Base-by-base conservation (phyloP, 1,140 invertebrate genomes). In the Berghia stephanieae region DNA sequence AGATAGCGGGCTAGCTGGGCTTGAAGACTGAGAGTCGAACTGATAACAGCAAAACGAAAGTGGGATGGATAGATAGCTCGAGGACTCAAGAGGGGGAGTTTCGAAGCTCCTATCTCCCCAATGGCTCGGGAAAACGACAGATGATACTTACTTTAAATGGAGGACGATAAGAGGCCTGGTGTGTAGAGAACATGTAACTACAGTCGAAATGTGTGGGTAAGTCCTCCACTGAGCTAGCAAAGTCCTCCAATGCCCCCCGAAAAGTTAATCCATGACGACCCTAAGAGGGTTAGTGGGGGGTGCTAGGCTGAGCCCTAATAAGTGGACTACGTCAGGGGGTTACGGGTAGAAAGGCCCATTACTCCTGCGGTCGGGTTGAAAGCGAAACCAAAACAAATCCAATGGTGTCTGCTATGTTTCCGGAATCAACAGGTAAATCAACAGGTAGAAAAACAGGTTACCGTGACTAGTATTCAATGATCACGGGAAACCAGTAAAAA, bases 11-110 rank as follows among this genome's bases (percentile, higher is more conserved):
- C 71, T 16, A n/a, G n/a, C n/a, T n/a, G n/a, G n/a, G n/a, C n/a
- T n/a, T n/a, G n/a, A n/a, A n/a, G n/a, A n/a, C n/a, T n/a, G n/a
- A n/a, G n/a, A 38, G 44, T 38, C 10, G 21, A 57, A 38, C 49
- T 55, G 71, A 73, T 73, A 73, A 73, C 71, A 46, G 27, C 71
- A 73, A 73, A 73, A 57, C 46, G 71, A 73, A 73, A 73, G 49
- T 73, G 71, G 71, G 71, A 73, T 55, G 71, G n/a, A n/a, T n/a
- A 73, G 44, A 73, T 52, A 73, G 40, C 4, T n/a, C n/a, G 21
- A 36, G 18, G 21, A 36, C 27, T 55, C 49, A 57, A 73, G 71
- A 73, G 43, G 71, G 69, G 71, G 71, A 73, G 71, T 16, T 73
- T 52, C 71, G 57, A n/a, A 36, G 21, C 71, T 38, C 18, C 34